phyloP scores from a whole-genome alignment of 1,140 invertebrate genomes.

The Drosophila lini region DNA sequence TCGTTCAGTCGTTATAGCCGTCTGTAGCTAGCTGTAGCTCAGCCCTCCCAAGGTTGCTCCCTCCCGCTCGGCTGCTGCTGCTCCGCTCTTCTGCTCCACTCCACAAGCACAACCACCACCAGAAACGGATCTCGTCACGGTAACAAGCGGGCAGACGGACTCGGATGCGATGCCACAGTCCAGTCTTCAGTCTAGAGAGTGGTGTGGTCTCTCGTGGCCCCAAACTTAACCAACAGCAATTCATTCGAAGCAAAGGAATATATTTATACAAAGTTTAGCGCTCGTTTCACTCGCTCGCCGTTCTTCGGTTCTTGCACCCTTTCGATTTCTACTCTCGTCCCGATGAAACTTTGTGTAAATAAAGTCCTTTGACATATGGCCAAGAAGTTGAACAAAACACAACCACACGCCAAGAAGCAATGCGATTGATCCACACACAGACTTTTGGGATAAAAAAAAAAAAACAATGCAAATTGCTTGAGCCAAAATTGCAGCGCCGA shows the following conservation, averaged over 20 bases:
- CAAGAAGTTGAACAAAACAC: constrained; percentile 36
- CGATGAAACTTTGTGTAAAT: constrained; percentile 82
- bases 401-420: constrained; percentile 66
- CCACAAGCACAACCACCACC: constrained; percentile 20
- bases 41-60: constrained; percentile 59
- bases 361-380: constrained; percentile 77
- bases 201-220: constrained; percentile 48
- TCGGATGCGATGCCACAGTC: constrained; percentile 11
- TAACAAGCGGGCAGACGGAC: constrained; percentile 63
- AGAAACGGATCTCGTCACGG: constrained; percentile 67
- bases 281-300: constrained; percentile 13
- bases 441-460: constrained; percentile 29
- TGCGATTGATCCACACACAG: constrained; percentile 78
- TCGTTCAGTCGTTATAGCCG: constrained; percentile 65
- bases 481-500: constrained; percentile 48
- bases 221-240: constrained; percentile 46
- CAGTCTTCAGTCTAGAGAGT: constrained; percentile 45
- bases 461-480: constrained; percentile 32
- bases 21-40: constrained; percentile 68
- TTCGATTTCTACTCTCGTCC: constrained; percentile 1
- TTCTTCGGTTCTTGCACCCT: constrained; percentile 7
- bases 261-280: constrained; percentile 84
- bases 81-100: constrained; percentile 29
- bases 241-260: constrained; percentile 74
- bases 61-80: constrained; percentile 38